Evolutionary conservation across 1,140 invertebrate genomes (phyloP).

Genomic region (Cyclargus thomasi): DNA sequence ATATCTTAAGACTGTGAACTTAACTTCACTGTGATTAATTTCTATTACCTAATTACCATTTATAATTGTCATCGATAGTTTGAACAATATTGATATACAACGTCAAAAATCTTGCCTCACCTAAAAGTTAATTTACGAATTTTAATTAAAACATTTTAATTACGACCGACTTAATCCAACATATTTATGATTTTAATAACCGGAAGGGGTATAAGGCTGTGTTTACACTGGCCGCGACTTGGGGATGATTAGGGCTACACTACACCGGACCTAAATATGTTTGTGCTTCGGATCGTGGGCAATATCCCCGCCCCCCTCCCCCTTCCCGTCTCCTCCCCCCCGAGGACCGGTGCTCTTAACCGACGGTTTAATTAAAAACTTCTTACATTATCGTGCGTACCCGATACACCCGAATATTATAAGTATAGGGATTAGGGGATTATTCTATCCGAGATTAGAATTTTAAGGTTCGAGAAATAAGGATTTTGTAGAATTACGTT

Average conservation of each 20-base stretch:
- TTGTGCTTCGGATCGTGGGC: slow-evolving; percentile 61
- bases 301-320: slow-evolving; percentile 60
- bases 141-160: slow-evolving; percentile 2
- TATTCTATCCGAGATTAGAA: not conserved
- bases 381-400: slow-evolving; percentile 70
- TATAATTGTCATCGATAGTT: no score
- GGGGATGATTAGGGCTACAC: slow-evolving; percentile 59
- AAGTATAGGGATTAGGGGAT: not conserved
- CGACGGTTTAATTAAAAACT: slow-evolving; percentile 74
- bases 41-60: no score
- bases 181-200: slow-evolving; percentile 42
- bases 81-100: no score
- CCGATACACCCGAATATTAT: slow-evolving; percentile 62
- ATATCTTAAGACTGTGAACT: no score
- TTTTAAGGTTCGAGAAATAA: not conserved
- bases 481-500: not conserved
- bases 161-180: slow-evolving; percentile 2
- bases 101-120: no score
- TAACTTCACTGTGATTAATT: no score
- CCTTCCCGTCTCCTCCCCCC: slow-evolving; percentile 35
- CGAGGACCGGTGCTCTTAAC: slow-evolving; percentile 69
- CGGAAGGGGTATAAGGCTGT: slow-evolving; percentile 58
- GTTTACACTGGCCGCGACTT: slow-evolving; percentile 47
- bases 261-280: slow-evolving; percentile 71
- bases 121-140: not conserved